Conservation (phyloP, 1,140 invertebrate genomes). For the Euura saliciscinereae region DNA sequence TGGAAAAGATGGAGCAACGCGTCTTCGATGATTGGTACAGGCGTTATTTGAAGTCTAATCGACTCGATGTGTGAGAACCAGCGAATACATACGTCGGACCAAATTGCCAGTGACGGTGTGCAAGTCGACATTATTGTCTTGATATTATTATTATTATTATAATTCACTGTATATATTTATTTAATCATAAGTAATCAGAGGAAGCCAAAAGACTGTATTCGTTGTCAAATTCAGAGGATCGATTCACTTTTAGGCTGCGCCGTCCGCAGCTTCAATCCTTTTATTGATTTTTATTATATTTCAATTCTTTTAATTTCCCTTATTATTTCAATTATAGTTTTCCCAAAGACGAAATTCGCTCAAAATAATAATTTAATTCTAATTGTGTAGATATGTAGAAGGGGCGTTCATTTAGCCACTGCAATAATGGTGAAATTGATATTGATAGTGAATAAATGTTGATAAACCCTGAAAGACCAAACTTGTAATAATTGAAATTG, state of each 20-base stretch:
- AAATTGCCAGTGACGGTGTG: constrained; percentile 28
- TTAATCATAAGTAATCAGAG: not conserved
- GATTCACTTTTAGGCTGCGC: too few species aligned
- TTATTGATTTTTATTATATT: too few species aligned
- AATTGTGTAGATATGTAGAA: too few species aligned
- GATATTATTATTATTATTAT: not conserved
- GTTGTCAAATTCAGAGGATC: too few species aligned
- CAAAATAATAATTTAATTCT: too few species aligned
- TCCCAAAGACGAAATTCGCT: too few species aligned
- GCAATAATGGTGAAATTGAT: too few species aligned
- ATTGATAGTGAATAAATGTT: too few species aligned
- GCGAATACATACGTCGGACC: constrained; percentile 35
- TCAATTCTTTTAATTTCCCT: too few species aligned
- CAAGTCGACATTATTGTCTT: not conserved
- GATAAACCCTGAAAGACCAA: not conserved
- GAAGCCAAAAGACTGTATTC: not conserved
- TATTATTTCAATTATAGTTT: too few species aligned
- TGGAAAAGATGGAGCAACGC: not conserved
- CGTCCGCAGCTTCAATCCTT: too few species aligned
- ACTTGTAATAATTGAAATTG: constrained; percentile 11
- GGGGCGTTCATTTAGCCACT: too few species aligned
- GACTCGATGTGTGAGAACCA: not conserved
- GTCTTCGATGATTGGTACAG: constrained; percentile 29
- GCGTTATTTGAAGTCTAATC: constrained; percentile 31
- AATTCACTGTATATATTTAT: not conserved